Evolutionary conservation across 1,140 invertebrate species (phyloP).

Genomic region (Panulirus ornatus): DNA sequence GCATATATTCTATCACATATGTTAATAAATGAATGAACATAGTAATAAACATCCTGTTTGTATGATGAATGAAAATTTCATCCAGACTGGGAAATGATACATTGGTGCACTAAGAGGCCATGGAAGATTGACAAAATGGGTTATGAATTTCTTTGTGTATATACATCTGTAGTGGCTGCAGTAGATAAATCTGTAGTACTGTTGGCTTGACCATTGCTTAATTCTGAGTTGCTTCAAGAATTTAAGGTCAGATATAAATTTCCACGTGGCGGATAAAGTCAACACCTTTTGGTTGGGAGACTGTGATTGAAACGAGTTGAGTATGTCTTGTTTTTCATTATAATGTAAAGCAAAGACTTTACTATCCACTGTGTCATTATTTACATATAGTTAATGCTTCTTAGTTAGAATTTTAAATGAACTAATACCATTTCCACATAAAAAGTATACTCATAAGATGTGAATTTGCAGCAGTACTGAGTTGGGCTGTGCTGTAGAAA

Average conservation of each 20-base stretch:
- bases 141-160: conserved; percentile 11
- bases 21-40: no score
- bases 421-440: no score
- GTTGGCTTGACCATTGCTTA: background rate
- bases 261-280: conserved; percentile 7
- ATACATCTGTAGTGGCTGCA: background rate
- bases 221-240: background rate
- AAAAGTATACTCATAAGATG: no score
- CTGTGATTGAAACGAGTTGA: background rate
- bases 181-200: background rate
- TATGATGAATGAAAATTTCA: background rate
- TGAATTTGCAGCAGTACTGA: no score
- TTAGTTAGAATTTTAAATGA: no score
- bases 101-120: background rate
- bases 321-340: background rate
- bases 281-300: conserved; percentile 10
- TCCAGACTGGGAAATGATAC: background rate
- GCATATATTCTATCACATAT: no score
- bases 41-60: no score
- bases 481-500: no score
- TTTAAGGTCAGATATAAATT: conserved; percentile 15
- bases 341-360: no score
- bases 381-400: no score
- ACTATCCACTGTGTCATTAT: no score
- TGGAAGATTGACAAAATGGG: background rate